phyloP scores from a whole-genome alignment of 1,140 invertebrate genomes.

The Argopecten irradians region DNA sequence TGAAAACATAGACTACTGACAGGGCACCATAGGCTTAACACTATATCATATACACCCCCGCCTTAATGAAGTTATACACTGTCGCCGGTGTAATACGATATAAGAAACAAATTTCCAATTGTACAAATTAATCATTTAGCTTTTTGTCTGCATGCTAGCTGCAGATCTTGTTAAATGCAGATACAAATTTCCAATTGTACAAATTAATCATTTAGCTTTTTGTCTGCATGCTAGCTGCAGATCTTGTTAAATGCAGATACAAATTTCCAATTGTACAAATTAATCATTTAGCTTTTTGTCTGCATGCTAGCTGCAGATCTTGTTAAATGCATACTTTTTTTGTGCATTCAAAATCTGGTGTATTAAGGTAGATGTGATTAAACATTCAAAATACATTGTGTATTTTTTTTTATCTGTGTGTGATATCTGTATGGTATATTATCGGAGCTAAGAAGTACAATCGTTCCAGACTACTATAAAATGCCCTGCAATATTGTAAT shows the following conservation, averaged over 20 bases:
- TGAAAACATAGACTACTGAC: not conserved
- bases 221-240: too few species aligned
- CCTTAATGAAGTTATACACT: too few species aligned
- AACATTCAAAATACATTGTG: not conserved
- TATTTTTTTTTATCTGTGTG: not conserved
- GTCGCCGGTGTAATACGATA: not conserved
- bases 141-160: too few species aligned
- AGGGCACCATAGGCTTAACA: not conserved
- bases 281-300: not conserved
- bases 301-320: too few species aligned
- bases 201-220: not conserved
- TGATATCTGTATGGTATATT: not conserved
- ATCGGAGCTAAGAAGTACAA: not conserved
- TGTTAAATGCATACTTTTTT: too few species aligned
- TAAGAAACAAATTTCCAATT: not conserved
- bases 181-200: not conserved
- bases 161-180: too few species aligned
- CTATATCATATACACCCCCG: not conserved
- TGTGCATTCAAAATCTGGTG: too few species aligned
- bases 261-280: not conserved
- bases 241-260: too few species aligned
- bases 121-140: not conserved
- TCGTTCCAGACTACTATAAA: not conserved
- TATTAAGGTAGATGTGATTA: too few species aligned
- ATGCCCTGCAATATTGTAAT: not conserved